Conservation (phyloP, 2,888 invertebrate species). For the Bembecia ichneumoniformis region DNA sequence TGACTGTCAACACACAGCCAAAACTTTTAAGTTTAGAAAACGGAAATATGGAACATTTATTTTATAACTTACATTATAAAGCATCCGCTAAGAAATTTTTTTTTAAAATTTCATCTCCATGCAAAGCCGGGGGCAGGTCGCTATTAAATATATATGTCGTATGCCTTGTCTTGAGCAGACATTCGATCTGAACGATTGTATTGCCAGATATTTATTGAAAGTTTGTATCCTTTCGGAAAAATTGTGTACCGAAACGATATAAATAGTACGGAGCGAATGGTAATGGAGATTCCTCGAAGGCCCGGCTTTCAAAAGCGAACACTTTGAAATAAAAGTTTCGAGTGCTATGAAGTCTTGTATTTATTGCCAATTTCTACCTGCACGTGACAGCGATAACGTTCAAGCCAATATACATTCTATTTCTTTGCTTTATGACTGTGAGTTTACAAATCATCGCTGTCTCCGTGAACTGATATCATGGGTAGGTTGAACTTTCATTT, state of each 20-base stretch:
- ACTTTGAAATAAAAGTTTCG: slow-evolving; percentile 45
- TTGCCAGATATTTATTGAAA: too few species aligned
- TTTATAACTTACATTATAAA: too few species aligned
- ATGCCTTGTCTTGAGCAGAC: too few species aligned
- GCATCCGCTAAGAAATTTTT: too few species aligned
- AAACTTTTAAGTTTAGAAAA: too few species aligned
- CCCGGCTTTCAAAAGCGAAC: not conserved
- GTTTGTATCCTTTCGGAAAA: not conserved
- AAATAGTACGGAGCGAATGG: not conserved
- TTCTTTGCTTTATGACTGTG: slow-evolving; percentile 16
- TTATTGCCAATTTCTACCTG: slow-evolving; percentile 15
- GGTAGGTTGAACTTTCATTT: slow-evolving; percentile 19
- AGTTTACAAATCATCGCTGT: not conserved
- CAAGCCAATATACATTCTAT: slow-evolving; percentile 23
- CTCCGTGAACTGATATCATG: slow-evolving; percentile 13
- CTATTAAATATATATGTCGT: too few species aligned
- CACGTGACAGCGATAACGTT: slow-evolving; percentile 3
- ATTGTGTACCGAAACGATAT: too few species aligned
- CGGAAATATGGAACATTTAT: too few species aligned
- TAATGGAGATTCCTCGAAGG: not conserved
- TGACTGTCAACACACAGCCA: too few species aligned
- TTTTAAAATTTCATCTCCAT: too few species aligned
- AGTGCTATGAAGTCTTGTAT: slow-evolving; percentile 31
- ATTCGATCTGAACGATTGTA: too few species aligned
- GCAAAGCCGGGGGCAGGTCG: too few species aligned